These are phyloP conservation scores for Smithornis capensis DNA, from an alignment of 2,113 vertebrate species.

Conservation along the genomic window DNA sequence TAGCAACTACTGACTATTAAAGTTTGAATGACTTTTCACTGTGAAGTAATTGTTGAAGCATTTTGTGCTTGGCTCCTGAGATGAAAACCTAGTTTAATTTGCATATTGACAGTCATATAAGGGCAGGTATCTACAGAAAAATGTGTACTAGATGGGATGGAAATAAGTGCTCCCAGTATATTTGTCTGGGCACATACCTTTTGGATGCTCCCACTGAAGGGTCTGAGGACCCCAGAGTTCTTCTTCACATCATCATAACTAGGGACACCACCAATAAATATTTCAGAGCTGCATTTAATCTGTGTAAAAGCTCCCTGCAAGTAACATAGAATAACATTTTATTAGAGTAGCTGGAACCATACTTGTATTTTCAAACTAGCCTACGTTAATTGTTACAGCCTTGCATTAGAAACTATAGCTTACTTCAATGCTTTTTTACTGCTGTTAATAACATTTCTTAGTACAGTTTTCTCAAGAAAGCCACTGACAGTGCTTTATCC, in stretches of 20 bases:
- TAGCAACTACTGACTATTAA: not conserved
- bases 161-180: not conserved
- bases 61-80: not conserved
- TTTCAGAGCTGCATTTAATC: constrained; percentile 92
- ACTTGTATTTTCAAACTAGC: not conserved
- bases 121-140: not conserved
- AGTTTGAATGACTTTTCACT: not conserved
- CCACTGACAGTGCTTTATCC: not conserved
- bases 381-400: not conserved
- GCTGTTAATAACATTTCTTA: not conserved
- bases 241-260: constrained; percentile 86
- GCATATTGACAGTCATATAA: rapidly evolving
- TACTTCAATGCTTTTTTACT: not conserved
- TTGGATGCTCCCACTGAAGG: constrained; percentile 92
- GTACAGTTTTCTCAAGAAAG: not conserved
- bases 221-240: constrained; percentile 79
- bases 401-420: not conserved
- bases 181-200: constrained; percentile 75
- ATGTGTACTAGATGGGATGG: rapidly evolving
- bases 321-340: not conserved
- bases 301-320: constrained; percentile 94
- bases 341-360: not conserved
- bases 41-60: not conserved
- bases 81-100: not conserved
- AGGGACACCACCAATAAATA: constrained; percentile 91